Base-by-base conservation (phyloP, 2,888 invertebrate species). In the Mimumesa dahlbomi region DNA sequence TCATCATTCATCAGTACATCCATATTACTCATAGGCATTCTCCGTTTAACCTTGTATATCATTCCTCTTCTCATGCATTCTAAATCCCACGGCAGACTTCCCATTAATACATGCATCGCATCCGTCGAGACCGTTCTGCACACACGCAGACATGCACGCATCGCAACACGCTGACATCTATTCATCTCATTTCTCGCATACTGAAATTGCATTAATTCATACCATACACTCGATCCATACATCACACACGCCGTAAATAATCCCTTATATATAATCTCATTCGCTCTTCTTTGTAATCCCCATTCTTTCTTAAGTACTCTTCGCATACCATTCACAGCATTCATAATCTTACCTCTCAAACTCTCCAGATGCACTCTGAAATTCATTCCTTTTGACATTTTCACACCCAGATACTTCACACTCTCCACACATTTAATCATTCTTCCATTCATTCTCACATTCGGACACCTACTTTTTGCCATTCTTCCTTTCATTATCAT, bases 121-220 rank as follows among this genome's bases (percentile, higher is more conserved):
- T 65, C 67, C 11, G 68, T 69, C 1, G 73, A 73, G 0, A 77
- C 73, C 0, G 75, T 77, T 18, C 72, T 57, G 22, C 75, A 79
- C 0, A 75, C 72, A 4, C 50, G 38, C 29, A 58, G 2, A 34
- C 73, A 64, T 0, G 73, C 73, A 62, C 63, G 62, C 53, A 77
- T 18, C 2, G 38, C 49, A 11, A 58, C 13, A 9, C 57, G 16
- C 31, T 57, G 45, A 31, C 40, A 52, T 2, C 45, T 49, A 52
- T 65, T 65, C 11, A 65, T 38, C 5, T 9, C 1, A 1, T 46
- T 31, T 9, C 25, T 29, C 2, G 36, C 46, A 58, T 52, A 46
- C n/a, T 1, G 18, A 50, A 4, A 42, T 0, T 50, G 3, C 29
- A 54, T 46, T 0, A 29, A 4, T 0, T 45, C 42, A 21, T 34